Percentiles rank a stretch among this genome's conserved stretches.
phyloP scores from a whole-genome alignment of 2,797 vertebrate species.

The Gephyroberyx darwinii region DNA sequence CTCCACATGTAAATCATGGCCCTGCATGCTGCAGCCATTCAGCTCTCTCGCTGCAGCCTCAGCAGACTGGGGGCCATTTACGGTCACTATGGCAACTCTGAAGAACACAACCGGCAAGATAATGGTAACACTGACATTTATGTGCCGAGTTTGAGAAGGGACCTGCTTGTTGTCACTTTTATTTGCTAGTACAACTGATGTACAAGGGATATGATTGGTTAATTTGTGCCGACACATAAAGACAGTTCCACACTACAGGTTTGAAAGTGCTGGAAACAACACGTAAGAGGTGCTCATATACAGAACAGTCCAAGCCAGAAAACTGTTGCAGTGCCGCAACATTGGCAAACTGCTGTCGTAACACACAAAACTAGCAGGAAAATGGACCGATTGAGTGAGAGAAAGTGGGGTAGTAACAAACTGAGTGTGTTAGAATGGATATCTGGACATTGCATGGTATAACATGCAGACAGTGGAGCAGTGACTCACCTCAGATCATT shows the following conservation, averaged over 20 bases:
- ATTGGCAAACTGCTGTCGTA: no score
- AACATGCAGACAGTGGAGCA: not conserved
- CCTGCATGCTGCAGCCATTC: constrained; percentile 51
- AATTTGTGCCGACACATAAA: no score
- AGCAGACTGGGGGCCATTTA: constrained; percentile 48
- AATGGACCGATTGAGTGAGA: fast-evolving
- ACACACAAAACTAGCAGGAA: not conserved
- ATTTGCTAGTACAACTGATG: not conserved
- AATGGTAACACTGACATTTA: not conserved
- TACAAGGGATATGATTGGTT: not conserved
- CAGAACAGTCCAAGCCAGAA: no score
- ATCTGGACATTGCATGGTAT: no score
- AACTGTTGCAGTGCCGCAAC: no score
- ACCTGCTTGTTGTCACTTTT: not conserved
- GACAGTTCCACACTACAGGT: no score
- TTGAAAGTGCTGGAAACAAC: no score
- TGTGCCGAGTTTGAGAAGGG: not conserved
- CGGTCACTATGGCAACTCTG: constrained; percentile 68
- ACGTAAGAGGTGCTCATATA: no score
- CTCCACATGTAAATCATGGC: constrained; percentile 56
- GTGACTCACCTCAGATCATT: constrained; percentile 57
- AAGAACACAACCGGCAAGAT: not conserved
- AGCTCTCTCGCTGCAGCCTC: constrained; percentile 63
- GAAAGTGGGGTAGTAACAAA: not conserved
- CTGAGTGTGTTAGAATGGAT: no score